These are phyloP conservation scores for Grapholita molesta DNA, from an alignment of 1,140 invertebrate genomes.

Conservation along the genomic window DNA sequence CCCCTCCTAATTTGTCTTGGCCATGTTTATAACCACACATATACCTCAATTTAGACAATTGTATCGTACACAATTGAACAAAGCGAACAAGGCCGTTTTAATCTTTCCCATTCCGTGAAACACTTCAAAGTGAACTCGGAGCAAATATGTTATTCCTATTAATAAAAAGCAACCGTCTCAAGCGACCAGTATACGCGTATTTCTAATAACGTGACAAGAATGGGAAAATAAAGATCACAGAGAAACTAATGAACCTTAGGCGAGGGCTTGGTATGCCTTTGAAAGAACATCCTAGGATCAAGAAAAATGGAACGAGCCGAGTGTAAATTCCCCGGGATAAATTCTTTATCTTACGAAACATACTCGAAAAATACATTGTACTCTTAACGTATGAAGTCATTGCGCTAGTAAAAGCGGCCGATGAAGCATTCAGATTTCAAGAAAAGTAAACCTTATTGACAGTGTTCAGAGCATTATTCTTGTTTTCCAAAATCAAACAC, in stretches of 20 bases:
- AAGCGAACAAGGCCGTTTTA: constrained; percentile 12
- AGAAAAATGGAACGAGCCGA: constrained; percentile 16
- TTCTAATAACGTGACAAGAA: not conserved
- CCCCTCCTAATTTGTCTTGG: not conserved
- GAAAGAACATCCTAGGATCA: not conserved
- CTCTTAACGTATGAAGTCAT: constrained; percentile 7
- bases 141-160: not conserved
- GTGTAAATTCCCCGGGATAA: constrained; percentile 16
- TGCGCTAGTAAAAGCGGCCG: too few relatives aligned
- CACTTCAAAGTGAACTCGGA: constrained; percentile 14
- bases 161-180: not conserved
- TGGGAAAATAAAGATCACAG: not conserved
- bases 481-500: too few relatives aligned
- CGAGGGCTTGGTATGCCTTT: not conserved
- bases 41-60: not conserved
- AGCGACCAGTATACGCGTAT: not conserved
- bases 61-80: constrained; percentile 1
- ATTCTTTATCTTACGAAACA: constrained; percentile 14
- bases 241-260: not conserved
- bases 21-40: not conserved
- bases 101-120: constrained; percentile 7
- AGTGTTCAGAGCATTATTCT: too few relatives aligned
- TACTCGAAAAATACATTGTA: constrained; percentile 5
- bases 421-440: too few relatives aligned
- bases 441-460: too few relatives aligned